Percentiles rank a stretch among this genome's conserved stretches.
Conservation (phyloP, 1,140 invertebrate genomes). For the Drosophila littoralis region DNA sequence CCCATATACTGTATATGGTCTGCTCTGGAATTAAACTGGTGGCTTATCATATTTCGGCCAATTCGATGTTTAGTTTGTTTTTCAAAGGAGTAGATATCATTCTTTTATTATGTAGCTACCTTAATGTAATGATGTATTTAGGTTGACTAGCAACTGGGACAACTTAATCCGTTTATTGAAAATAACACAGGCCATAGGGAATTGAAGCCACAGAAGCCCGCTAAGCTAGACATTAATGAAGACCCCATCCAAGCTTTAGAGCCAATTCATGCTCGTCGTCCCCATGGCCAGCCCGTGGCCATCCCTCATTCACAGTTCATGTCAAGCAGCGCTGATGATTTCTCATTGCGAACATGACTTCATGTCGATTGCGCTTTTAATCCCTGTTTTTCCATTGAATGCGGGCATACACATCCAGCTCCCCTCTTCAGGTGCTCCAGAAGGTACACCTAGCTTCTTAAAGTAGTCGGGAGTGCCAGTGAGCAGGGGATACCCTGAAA, state of each 20-base stretch:
- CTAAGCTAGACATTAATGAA: slow-evolving; percentile 46
- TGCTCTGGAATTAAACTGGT: no score
- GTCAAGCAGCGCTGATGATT: neutral
- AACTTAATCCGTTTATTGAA: slow-evolving; percentile 58
- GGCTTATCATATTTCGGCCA: no score
- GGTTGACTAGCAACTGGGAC: slow-evolving; percentile 17
- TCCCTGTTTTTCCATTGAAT: neutral
- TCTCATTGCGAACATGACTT: neutral
- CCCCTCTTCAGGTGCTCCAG: neutral
- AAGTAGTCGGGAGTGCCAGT: no score
- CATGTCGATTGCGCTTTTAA: neutral
- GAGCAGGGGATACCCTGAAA: no score
- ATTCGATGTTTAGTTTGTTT: no score
- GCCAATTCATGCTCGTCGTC: slow-evolving; percentile 3
- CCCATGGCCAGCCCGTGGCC: neutral
- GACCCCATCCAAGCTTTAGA: neutral
- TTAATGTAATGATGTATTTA: neutral
- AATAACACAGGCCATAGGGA: slow-evolving; percentile 57
- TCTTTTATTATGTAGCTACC: neutral
- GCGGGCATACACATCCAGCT: neutral
- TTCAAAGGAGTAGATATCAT: neutral
- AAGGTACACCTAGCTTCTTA: neutral
- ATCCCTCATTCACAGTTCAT: neutral
- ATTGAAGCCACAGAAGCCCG: slow-evolving; percentile 53
- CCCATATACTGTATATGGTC: neutral